phyloP scores from a whole-genome alignment of 2,797 vertebrate genomes.

The Echeneis naucrates region DNA sequence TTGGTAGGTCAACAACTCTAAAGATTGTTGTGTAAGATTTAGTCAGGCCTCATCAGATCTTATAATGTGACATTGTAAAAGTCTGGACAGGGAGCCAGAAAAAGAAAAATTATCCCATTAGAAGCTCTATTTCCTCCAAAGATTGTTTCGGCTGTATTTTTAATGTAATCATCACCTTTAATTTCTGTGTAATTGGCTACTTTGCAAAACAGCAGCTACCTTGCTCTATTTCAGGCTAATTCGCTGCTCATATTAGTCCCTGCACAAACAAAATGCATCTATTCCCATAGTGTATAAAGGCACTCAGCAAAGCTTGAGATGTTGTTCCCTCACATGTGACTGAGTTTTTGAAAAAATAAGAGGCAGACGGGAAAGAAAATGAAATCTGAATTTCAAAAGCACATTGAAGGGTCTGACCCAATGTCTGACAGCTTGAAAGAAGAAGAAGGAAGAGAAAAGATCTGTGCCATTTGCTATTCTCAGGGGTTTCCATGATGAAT shows the following conservation, averaged over 20 bases:
- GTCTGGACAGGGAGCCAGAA: not conserved
- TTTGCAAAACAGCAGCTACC: not conserved
- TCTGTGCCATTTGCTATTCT: too few species aligned
- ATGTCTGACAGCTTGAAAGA: too few species aligned
- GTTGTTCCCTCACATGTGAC: not conserved
- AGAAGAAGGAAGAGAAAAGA: too few species aligned
- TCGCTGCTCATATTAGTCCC: not conserved
- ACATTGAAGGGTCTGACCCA: too few species aligned
- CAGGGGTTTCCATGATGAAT: too few species aligned
- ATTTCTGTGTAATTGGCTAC: conserved; percentile 9
- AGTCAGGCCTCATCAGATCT: not conserved
- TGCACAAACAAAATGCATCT: not conserved
- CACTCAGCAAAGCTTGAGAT: not conserved
- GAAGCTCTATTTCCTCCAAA: not conserved
- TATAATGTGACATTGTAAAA: not conserved
- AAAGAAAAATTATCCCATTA: not conserved
- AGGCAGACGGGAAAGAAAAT: too few species aligned
- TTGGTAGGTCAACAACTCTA: not conserved
- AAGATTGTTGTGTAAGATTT: not conserved
- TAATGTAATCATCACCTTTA: not conserved
- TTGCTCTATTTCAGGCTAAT: not conserved
- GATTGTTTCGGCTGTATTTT: not conserved
- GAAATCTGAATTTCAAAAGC: too few species aligned
- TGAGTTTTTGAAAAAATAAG: not conserved
- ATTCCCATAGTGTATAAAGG: too few species aligned